phyloP scores from a whole-genome alignment of 1,140 invertebrate genomes.

The Anagrus nilaparvatae region DNA sequence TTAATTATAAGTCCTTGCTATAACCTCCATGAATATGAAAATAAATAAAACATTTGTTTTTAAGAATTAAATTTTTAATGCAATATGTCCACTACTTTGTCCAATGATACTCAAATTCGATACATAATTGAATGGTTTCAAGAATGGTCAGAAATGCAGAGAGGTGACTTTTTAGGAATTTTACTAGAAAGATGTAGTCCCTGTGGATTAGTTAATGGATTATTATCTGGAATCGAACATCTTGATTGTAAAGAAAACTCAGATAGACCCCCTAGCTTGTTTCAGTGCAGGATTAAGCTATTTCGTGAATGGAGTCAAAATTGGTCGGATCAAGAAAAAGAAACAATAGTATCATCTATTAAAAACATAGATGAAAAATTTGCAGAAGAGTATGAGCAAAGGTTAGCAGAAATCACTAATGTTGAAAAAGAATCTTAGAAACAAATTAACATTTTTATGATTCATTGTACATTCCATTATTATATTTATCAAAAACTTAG shows the following conservation, averaged over 20 bases:
- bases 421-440: slow-evolving; percentile 13
- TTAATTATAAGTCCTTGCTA: not conserved
- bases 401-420: slow-evolving; percentile 35
- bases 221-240: slow-evolving; percentile 57
- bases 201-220: slow-evolving; percentile 56
- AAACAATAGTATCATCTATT: slow-evolving; percentile 56
- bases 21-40: not conserved
- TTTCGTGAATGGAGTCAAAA: slow-evolving; percentile 77
- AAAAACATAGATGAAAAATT: slow-evolving; percentile 61
- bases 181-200: slow-evolving; percentile 56
- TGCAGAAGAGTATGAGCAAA: slow-evolving; percentile 56
- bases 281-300: slow-evolving; percentile 80
- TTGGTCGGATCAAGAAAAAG: slow-evolving; percentile 68
- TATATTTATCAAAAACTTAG: not conserved
- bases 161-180: slow-evolving; percentile 71
- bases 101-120: slow-evolving; percentile 60
- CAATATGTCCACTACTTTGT: slow-evolving; percentile 40
- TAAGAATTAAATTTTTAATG: slow-evolving; percentile 15
- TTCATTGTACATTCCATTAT: slow-evolving; percentile 14
- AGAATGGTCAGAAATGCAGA: slow-evolving; percentile 80
- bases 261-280: slow-evolving; percentile 68
- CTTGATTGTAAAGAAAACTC: slow-evolving; percentile 51
- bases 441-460: slow-evolving; percentile 2
- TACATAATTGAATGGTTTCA: slow-evolving; percentile 79
- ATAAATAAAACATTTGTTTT: slow-evolving; percentile 2